A percentile compares a stretch with the other conserved stretches of the same genome.
Conservation (phyloP, 1,140 invertebrate genomes). For the Sesamia nonagrioides region DNA sequence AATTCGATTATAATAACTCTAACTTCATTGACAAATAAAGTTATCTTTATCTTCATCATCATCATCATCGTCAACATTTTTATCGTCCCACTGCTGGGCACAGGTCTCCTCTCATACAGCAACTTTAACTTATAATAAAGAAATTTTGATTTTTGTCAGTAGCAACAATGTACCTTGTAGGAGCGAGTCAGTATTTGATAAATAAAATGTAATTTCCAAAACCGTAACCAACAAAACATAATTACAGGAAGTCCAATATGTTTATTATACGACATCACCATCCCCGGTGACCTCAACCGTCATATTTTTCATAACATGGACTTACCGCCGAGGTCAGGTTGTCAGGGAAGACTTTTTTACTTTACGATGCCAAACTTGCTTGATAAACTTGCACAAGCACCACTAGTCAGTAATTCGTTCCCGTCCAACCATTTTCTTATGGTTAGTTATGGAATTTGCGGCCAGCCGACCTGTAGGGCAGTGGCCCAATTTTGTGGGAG, state of each 20-base stretch:
- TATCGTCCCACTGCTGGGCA: no score
- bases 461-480: constrained; percentile 48
- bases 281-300: background rate
- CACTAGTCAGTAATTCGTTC: constrained; percentile 45
- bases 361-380: constrained; percentile 46
- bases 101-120: no score
- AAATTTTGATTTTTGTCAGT: no score
- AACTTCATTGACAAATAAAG: no score
- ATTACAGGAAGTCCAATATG: background rate
- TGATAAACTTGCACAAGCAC: constrained; percentile 46
- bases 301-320: constrained; percentile 27
- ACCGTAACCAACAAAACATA: no score
- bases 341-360: constrained; percentile 40
- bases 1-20: no score
- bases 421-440: constrained; percentile 55
- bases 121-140: no score
- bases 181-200: no score
- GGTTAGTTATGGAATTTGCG: constrained; percentile 62
- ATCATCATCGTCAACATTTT: no score
- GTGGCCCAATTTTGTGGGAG: constrained; percentile 51
- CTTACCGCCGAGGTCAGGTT: constrained; percentile 1
- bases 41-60: no score
- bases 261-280: background rate
- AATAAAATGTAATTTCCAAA: no score
- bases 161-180: no score